phyloP scores from a whole-genome alignment of 2,888 invertebrate species.

The Lithophane ornitopus region DNA sequence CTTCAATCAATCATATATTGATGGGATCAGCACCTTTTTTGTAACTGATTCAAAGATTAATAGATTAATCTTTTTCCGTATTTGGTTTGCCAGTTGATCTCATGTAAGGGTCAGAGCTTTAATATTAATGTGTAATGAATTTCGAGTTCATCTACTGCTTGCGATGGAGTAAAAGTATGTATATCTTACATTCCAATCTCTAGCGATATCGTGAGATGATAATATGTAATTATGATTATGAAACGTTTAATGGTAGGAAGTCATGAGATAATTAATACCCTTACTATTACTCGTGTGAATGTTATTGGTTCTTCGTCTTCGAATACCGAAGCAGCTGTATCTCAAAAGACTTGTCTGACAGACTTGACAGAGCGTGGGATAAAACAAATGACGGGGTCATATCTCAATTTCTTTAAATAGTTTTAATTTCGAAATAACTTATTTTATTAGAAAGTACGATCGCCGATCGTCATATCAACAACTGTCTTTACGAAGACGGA shows the following conservation, averaged over 20 bases:
- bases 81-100: constrained; percentile 46
- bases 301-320: constrained; percentile 10
- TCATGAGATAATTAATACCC: constrained; percentile 37
- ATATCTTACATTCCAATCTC: constrained; percentile 42
- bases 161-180: constrained; percentile 39
- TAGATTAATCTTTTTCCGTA: constrained; percentile 53
- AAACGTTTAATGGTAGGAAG: constrained; percentile 38
- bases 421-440: constrained; percentile 37
- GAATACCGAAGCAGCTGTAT: constrained; percentile 15
- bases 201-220: constrained; percentile 45
- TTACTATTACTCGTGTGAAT: constrained; percentile 23
- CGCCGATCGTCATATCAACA: constrained; percentile 26
- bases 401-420: constrained; percentile 37
- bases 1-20: constrained; percentile 53
- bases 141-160: constrained; percentile 27
- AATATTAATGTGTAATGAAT: constrained; percentile 27
- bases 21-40: constrained; percentile 47
- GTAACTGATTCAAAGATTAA: constrained; percentile 45
- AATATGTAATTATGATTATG: constrained; percentile 48
- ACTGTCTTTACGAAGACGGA: constrained; percentile 34
- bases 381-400: constrained; percentile 25
- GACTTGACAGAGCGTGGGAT: constrained; percentile 41
- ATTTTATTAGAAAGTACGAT: constrained; percentile 58
- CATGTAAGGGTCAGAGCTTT: constrained; percentile 30
- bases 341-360: constrained; percentile 17